Evolutionary conservation across 2,888 invertebrate species (phyloP), one percentile per base, ranked within the genome.

Genomic region (Selenia dentaria): DNA sequence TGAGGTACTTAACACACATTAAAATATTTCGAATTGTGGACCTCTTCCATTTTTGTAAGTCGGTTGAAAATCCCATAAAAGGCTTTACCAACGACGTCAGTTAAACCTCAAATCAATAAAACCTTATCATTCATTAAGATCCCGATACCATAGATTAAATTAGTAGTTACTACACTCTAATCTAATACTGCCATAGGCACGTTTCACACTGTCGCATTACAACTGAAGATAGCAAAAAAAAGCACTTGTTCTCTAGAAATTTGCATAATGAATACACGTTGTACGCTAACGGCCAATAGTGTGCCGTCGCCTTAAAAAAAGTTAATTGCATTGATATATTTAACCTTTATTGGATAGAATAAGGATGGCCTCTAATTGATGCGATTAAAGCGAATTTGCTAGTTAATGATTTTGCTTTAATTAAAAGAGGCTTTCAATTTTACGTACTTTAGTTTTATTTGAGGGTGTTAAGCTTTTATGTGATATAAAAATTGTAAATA

Each of bases 191-290:
- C 27, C 16, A 28, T 43, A 45, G 28, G 45, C 78, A 79, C 76
- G 79, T 81, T 71, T 64, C 50, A 65, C 68, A 63, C 50, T 65
- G 66, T 63, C 65, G 67, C 74, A 75, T 76, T 79, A 74, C 74
- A 70, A 68, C 66, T 66, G 59, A 58, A 51, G 40, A 60, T 56
- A 67, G 70, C 74, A 68, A 41, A 39, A 44, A 41, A 41, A 18
- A 74, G 59, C 67, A 69, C 68, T 73, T 71, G 62, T 66, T 57
- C 53, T 61, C 59, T 65, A 64, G 59, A 59, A 66, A 74, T 82
- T 83, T 80, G 81, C 81, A 83, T 83, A 83, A 81, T 82, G 74
- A 80, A 79, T 16, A 16, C 4, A 16, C 16, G 16, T 16, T 74
- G 70, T 67, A 64, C 67, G 59, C 51, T 64, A 66, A 72, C 75